Base-by-base conservation (phyloP, 2,797 vertebrate genomes). In the Pseudochaenichthys georgianus region DNA sequence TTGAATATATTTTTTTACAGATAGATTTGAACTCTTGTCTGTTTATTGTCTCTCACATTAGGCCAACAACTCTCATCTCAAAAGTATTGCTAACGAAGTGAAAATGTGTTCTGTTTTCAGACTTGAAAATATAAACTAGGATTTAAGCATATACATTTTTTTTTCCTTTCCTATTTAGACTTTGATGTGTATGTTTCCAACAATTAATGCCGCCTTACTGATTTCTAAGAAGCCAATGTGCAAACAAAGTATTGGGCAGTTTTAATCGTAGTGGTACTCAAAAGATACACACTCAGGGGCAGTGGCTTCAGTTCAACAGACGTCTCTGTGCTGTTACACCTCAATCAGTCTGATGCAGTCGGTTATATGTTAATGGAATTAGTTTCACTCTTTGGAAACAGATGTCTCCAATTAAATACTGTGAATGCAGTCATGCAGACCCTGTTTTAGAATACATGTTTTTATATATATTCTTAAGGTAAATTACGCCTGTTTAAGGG, bases 361-460 rank as follows among this genome's bases (percentile, higher is more conserved):
- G 23, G 23, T 55, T 2, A 19, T 28, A 64, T n/a, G 28, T 9
- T 34, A 46, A 59, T 9, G 16, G 52, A 41, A 23, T 31, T 42
- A 0, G 48, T 51, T 34, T 50, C 17, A 9, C 21, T 72, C 28
- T 38, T 16, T 31, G 12, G 34, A 61, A 53, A 42, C 43, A 63
- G n/a, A 51, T 23, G 1, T 64, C 64, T 65, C 41, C 28, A 28
- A 28, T 28, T 74, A 64, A 59, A 28, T 52, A 50, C 17, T 51
- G 43, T 23, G 57, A 60, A 69, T 45, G 62, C 31, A 38, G 23
- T 47, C 52, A 13, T 41, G 41, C 23, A 19, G 7, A 41, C 15
- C 23, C 21, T 58, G 55, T 53, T 38, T 41, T 41, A 9, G 38
- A 42, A 17, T 19, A 53, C 38, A 59, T 19, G 19, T 61, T 54